Conservation (phyloP, 2,113 vertebrate species). For the Panthera leo region DNA sequence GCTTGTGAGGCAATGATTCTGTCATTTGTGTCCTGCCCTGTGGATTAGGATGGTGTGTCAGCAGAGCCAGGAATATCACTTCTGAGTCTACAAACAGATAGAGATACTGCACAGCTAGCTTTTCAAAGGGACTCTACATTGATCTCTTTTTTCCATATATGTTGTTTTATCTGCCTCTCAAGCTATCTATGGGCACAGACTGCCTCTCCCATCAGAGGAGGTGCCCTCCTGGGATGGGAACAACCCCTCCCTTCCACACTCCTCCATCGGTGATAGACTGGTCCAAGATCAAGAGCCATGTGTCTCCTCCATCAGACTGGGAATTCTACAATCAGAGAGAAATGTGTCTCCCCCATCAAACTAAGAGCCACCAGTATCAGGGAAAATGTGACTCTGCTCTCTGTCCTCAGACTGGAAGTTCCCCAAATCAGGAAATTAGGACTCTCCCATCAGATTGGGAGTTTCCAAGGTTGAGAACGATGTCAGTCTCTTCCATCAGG, state of each 20-base stretch:
- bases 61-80: constrained; percentile 48
- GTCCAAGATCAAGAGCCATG: background rate
- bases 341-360: background rate
- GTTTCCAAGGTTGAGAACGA: background rate
- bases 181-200: background rate
- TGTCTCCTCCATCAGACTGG: background rate
- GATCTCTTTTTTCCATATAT: background rate
- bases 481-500: background rate
- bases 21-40: constrained; percentile 63
- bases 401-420: background rate
- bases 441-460: background rate
- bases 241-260: no score
- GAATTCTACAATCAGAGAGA: background rate
- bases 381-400: background rate
- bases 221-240: background rate
- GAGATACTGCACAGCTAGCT: background rate
- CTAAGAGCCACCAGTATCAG: background rate
- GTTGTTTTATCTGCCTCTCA: constrained; percentile 42
- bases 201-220: background rate
- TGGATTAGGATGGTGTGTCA: constrained; percentile 56
- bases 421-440: background rate
- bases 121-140: constrained; percentile 5
- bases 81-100: constrained; percentile 19
- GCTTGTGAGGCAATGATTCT: constrained; percentile 68
- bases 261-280: background rate